Evolutionary conservation across 2,113 vertebrate species (phyloP), one percentile per base, ranked within the genome.

Genomic region (Ochotona princeps): DNA sequence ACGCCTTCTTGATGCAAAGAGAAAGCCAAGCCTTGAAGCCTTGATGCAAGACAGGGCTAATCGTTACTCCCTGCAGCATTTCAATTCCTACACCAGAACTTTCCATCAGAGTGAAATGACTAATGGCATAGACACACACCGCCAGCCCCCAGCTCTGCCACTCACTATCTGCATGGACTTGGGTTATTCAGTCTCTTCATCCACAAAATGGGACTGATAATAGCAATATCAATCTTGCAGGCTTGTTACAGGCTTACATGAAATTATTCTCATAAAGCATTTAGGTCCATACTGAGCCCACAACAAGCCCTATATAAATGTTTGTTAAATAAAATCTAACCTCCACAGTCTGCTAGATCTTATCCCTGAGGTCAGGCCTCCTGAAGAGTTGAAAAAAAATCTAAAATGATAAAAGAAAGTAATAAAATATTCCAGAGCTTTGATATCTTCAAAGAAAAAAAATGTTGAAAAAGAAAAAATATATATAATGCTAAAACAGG

Each of bases 271-370:
- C 28, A 0, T 63, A 82, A 90, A 69, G 74, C 49, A 18, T 70
- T 93, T 87, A 80, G 90, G 84, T 73, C 72, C 1, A 0, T 21
- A 87, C 57, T 49, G 76, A 81, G 30, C 51, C 20, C 84, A 95
- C n/a, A 81, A 87, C 2, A 13, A 85, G 83, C 84, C 82, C 92
- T 30, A 0, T 78, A 51, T 17, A 91, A 86, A 81, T 72, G 82
- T 85, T 85, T 60, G 78, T 93, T 95, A 95, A 96, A 94, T 91
- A 95, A 94, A 96, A 81, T 84, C 30, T 94, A 81, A 92, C 78
- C 38, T 81, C 82, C 93, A 69, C 81, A 87, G 63, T 35, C 57
- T 78, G 44, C 44, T 60, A 84, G 87, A 74, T 93, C 84, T 94
- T 87, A 85, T 44, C 85, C 61, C n/a, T 51, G 85, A 84, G 93